Evolutionary conservation across 2,797 vertebrate species (phyloP).

Genomic region (Hippoglossus hippoglossus): DNA sequence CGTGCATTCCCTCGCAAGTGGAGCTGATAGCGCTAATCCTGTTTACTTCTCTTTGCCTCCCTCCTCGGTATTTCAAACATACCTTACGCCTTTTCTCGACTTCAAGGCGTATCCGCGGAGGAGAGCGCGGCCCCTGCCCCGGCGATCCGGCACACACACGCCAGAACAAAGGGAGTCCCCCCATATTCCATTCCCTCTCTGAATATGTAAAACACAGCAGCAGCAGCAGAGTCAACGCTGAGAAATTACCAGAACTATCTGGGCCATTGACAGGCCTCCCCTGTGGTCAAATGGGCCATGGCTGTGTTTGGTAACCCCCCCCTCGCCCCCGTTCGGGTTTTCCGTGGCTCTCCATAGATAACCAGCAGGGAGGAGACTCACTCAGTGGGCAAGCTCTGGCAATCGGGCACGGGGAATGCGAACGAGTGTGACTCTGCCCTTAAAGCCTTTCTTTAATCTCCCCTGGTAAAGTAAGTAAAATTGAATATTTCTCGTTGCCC

Average conservation of each 20-base stretch:
- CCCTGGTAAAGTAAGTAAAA: conserved; percentile 12
- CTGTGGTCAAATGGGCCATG: conserved; percentile 81
- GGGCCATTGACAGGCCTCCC: conserved; percentile 85
- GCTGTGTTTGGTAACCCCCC: conserved; percentile 62
- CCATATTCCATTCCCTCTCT: conserved; percentile 75
- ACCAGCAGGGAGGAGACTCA: conserved; percentile 68
- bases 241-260: conserved; percentile 88
- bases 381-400: conserved; percentile 38
- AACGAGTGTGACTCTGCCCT: conserved; percentile 56
- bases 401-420: conserved; percentile 50
- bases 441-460: conserved; percentile 32
- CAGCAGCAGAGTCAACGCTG: conserved; percentile 55
- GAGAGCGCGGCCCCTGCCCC: conserved; percentile 61
- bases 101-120: conserved; percentile 71
- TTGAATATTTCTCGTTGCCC: background rate
- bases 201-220: conserved; percentile 82
- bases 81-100: conserved; percentile 69
- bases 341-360: conserved; percentile 64
- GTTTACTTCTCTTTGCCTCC: conserved; percentile 76
- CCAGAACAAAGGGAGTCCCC: conserved; percentile 30
- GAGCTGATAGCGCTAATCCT: conserved; percentile 83
- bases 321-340: conserved; percentile 31
- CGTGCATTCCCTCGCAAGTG: conserved; percentile 58
- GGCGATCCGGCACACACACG: conserved; percentile 31
- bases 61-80: conserved; percentile 64